Base-by-base conservation (phyloP, 2,888 invertebrate genomes). In the Ophioninae sp. region DNA sequence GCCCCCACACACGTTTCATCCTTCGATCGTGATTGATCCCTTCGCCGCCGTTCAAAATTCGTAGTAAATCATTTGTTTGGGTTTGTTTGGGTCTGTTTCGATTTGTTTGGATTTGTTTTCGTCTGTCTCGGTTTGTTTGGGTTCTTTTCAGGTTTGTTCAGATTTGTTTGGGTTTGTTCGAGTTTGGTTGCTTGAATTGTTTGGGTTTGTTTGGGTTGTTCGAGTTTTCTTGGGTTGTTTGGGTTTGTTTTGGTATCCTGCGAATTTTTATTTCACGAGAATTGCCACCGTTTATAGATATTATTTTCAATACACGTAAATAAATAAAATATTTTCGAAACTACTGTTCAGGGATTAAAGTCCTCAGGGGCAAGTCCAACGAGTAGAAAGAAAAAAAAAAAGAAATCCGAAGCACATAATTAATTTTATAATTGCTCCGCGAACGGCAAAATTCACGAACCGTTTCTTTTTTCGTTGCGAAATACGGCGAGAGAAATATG, bases 1-100 rank as follows among this genome's bases (percentile, higher is more conserved):
- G 6, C 68, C 72, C 50, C 37, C 77, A 67, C 68, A 72, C 75
- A 56, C 44, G 20, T 30, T 20, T 67, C 39, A 13, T 73, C 75
- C 30, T 2, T 30, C 30, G 2, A 23, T 68, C 79, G 76, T 79
- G 69, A 82, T 62, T 44, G 61, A 75, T 75, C 65, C 21, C n/a
- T 50, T 78, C 70, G 39, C 61, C 67, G 37, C 67, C 78, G 20
- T 59, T 30, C 6, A 73, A 67, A 39, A 57, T 78, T 23, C 44
- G 21, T 65, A 67, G 39, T 57, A 57, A 59, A 50, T 20, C 7
- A 64, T 37, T 67, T 59, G 8, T 20, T 59, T 65, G n/a, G 30
- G 30, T 30, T 17, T 75, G 57, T n/a, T n/a, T n/a, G n/a, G n/a
- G n/a, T n/a, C n/a, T n/a, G n/a, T n/a, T n/a, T n/a, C n/a, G n/a